Evolutionary conservation across 1,140 invertebrate species (phyloP), one percentile per base, ranked within the genome.

Genomic region (Oscheius sp.): DNA sequence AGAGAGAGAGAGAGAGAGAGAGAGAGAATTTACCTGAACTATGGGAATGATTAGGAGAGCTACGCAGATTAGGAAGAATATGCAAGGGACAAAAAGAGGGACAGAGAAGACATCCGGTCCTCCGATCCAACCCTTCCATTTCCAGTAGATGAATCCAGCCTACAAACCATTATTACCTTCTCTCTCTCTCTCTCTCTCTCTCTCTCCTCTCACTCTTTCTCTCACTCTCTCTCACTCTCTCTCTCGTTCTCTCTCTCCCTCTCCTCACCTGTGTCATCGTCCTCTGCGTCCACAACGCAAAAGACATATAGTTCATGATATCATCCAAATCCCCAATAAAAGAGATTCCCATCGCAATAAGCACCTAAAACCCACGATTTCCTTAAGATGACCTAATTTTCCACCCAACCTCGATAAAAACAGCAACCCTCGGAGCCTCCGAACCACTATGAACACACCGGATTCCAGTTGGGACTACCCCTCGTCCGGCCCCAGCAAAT

Each of bases 251-350:
- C 23, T 55, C 49, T 4, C 15, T 55, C n/a, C 7, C 23, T 55
- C 49, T 20, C 15, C 15, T 55, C 23, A 73, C 26, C 34, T 76
- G 75, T 15, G 73, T 71, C 15, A 72, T 58, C 3, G 73, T 68
- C 15, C 75, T 46, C 29, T 79, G 77, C 20, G 72, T 36, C 62
- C 76, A 76, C 18, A 77, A 62, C 4, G 77, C 64, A 55, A 78
- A 77, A 31, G 49, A 78, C 74, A 82, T 80, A 42, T 82, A 82
- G 29, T 68, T 75, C 61, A 82, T 80, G 15, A 82, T 42, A 34
- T 82, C 71, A 32, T 82, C 80, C n/a, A 82, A 62, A 38, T 80
- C 73, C 4, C 80, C 80, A n/a, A 82, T 68, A 62, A 82, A 82
- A 20, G 71, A 78, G 2, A 82, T 55, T 23, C 65, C 52, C 2